A percentile compares a stretch with the other conserved stretches of the same genome.
Conservation (phyloP, 2,113 vertebrate genomes). For the Halichoeres trimaculatus region DNA sequence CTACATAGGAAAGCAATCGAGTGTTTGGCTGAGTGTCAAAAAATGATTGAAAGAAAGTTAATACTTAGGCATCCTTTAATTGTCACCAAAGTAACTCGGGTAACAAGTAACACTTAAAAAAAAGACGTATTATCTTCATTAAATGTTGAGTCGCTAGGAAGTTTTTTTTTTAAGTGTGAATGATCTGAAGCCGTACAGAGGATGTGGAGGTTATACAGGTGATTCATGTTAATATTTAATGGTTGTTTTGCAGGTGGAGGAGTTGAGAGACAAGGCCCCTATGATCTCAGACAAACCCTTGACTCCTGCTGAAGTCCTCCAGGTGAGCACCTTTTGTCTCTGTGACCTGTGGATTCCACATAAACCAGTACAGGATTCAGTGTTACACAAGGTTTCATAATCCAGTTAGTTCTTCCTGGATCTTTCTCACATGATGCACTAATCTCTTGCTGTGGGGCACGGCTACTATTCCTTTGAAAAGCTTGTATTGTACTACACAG, state of each 20-base stretch:
- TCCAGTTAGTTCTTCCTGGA: slow-evolving; percentile 41
- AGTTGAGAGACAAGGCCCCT: slow-evolving; percentile 73
- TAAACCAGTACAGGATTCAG: slow-evolving; percentile 20
- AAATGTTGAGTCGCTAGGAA: too few relatives aligned
- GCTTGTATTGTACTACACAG: background rate
- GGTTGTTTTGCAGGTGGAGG: slow-evolving; percentile 63
- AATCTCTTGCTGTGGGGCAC: slow-evolving; percentile 27
- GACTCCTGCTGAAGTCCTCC: slow-evolving; percentile 77
- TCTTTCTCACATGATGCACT: slow-evolving; percentile 32
- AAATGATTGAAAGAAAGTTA: background rate
- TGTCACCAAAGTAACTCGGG: background rate
- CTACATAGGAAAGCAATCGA: background rate
- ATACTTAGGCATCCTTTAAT: too few relatives aligned
- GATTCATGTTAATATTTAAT: background rate
- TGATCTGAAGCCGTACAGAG: background rate
- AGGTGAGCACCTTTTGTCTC: slow-evolving; percentile 57
- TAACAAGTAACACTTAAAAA: background rate
- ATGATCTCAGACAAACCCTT: slow-evolving; percentile 71
- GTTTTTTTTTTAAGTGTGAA: background rate
- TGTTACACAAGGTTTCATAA: slow-evolving; percentile 19
- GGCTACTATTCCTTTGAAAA: background rate
- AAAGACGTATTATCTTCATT: background rate
- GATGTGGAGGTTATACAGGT: background rate
- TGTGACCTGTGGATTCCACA: slow-evolving; percentile 9
- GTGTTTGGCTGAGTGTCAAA: background rate